Evolutionary conservation across 2,888 invertebrate species (phyloP).

Genomic region (Cheilosia grossa): DNA sequence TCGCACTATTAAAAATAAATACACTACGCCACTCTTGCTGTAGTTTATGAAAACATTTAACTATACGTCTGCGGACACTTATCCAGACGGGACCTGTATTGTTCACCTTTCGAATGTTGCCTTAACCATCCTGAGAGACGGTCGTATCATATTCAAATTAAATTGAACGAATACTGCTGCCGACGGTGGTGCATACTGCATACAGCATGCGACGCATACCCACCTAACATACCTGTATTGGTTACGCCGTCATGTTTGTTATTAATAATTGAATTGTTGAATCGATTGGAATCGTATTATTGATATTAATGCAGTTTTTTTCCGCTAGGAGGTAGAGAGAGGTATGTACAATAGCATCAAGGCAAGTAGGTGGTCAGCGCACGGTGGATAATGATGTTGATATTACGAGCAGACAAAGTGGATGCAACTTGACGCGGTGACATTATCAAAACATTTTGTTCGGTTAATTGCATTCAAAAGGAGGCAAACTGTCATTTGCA

Average conservation of each 20-base stretch:
- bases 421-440: slow-evolving; percentile 64
- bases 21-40: neutral
- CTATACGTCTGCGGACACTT: slow-evolving; percentile 50
- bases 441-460: slow-evolving; percentile 68
- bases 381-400: slow-evolving; percentile 61
- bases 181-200: neutral
- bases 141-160: slow-evolving; percentile 72
- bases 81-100: slow-evolving; percentile 58
- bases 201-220: slow-evolving; percentile 29
- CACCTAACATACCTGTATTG: neutral
- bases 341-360: slow-evolving; percentile 1
- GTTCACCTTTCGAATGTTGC: slow-evolving; percentile 69
- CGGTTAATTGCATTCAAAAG: slow-evolving; percentile 68
- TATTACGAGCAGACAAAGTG: slow-evolving; percentile 64
- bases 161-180: slow-evolving; percentile 39
- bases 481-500: slow-evolving; percentile 59
- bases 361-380: slow-evolving; percentile 58
- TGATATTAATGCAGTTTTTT: slow-evolving; percentile 61
- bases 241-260: slow-evolving; percentile 50
- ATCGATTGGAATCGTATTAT: slow-evolving; percentile 73
- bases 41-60: slow-evolving; percentile 57
- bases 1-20: neutral
- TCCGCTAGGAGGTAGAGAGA: slow-evolving; percentile 2
- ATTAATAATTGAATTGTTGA: slow-evolving; percentile 75
- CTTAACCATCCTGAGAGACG: slow-evolving; percentile 44